Evolutionary conservation across 2,113 vertebrate genomes (phyloP).

Genomic region (Calypte anna): DNA sequence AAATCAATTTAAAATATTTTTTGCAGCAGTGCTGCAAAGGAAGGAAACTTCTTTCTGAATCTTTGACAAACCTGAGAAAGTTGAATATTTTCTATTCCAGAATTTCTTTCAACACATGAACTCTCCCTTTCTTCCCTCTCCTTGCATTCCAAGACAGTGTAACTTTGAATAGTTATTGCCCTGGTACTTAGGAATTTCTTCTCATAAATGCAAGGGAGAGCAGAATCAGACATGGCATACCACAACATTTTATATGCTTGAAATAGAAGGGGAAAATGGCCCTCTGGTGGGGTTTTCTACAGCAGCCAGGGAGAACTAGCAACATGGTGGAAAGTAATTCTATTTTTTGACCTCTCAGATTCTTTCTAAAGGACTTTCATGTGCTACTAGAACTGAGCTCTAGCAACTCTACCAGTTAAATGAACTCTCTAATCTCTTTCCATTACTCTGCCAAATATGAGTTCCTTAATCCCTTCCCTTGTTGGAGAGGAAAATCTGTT

Average conservation of each 20-base stretch:
- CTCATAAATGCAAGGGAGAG: neutral
- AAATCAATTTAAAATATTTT: conserved; percentile 24
- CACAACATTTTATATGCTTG: neutral
- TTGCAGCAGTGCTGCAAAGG: neutral
- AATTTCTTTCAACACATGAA: neutral
- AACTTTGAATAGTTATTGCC: conserved; percentile 3
- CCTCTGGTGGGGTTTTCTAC: conserved; percentile 34
- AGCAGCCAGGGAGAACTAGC: conserved; percentile 18
- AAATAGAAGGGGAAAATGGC: conserved; percentile 24
- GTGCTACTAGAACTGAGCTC: neutral
- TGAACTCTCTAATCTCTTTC: conserved; percentile 57
- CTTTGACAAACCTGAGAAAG: neutral
- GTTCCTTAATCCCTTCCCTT: conserved; percentile 39
- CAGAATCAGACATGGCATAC: conserved; percentile 2
- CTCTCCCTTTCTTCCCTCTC: neutral
- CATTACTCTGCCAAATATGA: conserved; percentile 28
- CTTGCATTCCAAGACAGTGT: neutral
- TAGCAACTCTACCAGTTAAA: neutral
- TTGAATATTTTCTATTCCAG: neutral
- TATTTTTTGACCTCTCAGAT: conserved; percentile 53
- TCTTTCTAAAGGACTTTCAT: conserved; percentile 37
- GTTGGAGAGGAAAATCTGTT: neutral
- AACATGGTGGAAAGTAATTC: conserved; percentile 52
- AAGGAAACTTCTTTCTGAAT: neutral
- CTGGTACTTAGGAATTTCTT: neutral